A percentile compares a stretch with the other conserved stretches of the same genome.
phyloP scores from a whole-genome alignment of 1,140 invertebrate species.

The Diorhabda elongata region DNA sequence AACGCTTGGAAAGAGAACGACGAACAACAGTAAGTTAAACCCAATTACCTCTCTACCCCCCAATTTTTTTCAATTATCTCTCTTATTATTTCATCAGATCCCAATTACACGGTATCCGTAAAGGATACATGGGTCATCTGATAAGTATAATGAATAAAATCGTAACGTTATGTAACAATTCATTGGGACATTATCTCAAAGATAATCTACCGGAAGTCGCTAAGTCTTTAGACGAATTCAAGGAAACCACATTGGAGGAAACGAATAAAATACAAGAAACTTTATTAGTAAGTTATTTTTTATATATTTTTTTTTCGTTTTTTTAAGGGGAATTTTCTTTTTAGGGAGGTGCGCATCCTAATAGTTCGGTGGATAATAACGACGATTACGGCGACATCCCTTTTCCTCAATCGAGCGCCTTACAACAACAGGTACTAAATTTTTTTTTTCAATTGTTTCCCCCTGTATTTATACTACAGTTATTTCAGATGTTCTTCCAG shows the following conservation, averaged over 20 bases:
- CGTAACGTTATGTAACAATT: slow-evolving; percentile 48
- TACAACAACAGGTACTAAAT: slow-evolving; percentile 34
- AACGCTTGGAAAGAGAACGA: slow-evolving; percentile 54
- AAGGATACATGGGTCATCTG: slow-evolving; percentile 55
- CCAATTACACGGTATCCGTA: slow-evolving; percentile 41
- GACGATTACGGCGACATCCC: slow-evolving; percentile 39
- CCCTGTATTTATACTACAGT: neutral
- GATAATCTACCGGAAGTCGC: slow-evolving; percentile 55
- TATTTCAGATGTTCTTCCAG: slow-evolving; percentile 32
- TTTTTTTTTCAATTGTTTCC: neutral
- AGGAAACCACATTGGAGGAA: slow-evolving; percentile 54
- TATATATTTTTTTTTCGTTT: neutral
- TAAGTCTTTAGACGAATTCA: slow-evolving; percentile 59
- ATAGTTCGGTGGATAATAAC: slow-evolving; percentile 34
- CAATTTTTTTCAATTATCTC: neutral
- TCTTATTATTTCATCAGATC: neutral
- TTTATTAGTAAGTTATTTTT: slow-evolving; percentile 47
- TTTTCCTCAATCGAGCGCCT: slow-evolving; percentile 26
- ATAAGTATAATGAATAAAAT: slow-evolving; percentile 57
- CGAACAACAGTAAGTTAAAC: slow-evolving; percentile 48
- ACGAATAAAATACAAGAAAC: slow-evolving; percentile 61
- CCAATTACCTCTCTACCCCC: neutral
- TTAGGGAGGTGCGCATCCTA: slow-evolving; percentile 46
- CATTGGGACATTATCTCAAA: slow-evolving; percentile 51
- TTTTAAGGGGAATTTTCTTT: slow-evolving; percentile 12